Percentiles rank a stretch among this genome's conserved stretches.
These are phyloP conservation scores for Atlantisia rogersi DNA, from an alignment of 2,113 vertebrate genomes.

Conservation along the genomic window DNA sequence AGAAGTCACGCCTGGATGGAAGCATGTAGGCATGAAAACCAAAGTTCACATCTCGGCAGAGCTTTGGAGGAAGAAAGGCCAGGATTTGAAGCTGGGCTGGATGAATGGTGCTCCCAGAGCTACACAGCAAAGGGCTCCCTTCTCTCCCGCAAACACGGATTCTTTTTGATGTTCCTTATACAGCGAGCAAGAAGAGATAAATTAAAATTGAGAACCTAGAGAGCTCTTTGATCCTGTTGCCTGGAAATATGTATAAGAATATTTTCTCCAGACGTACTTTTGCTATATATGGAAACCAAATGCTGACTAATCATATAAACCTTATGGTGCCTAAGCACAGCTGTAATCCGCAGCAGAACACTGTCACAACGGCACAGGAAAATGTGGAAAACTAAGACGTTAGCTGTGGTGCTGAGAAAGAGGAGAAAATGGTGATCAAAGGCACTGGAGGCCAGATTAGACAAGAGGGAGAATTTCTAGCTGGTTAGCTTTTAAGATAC, in stretches of 20 bases:
- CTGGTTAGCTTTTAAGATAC: slow-evolving; percentile 32
- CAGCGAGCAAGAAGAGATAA: slow-evolving; percentile 56
- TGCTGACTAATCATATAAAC: slow-evolving; percentile 70
- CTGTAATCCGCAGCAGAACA: slow-evolving; percentile 55
- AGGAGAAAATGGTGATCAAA: slow-evolving; percentile 53
- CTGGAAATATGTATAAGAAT: slow-evolving; percentile 61
- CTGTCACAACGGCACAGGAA: slow-evolving; percentile 9
- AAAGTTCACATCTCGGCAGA: neutral
- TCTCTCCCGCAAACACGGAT: neutral
- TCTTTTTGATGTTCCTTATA: slow-evolving; percentile 51
- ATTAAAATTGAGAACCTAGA: slow-evolving; percentile 60
- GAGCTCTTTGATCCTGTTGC: slow-evolving; percentile 66
- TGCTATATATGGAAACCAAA: slow-evolving; percentile 74
- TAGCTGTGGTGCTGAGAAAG: neutral
- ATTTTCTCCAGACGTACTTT: slow-evolving; percentile 69
- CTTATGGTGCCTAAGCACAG: slow-evolving; percentile 61
- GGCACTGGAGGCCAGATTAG: neutral
- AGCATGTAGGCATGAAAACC: accelerated
- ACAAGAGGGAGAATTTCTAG: slow-evolving; percentile 1
- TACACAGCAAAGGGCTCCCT: slow-evolving; percentile 8
- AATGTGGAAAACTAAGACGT: neutral
- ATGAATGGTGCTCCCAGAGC: neutral
- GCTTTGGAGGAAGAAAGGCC: neutral
- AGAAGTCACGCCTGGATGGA: neutral
- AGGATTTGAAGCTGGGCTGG: neutral